These are phyloP conservation scores for Pygoscelis adeliae DNA, from an alignment of 2,113 vertebrate species.

Conservation along the genomic window DNA sequence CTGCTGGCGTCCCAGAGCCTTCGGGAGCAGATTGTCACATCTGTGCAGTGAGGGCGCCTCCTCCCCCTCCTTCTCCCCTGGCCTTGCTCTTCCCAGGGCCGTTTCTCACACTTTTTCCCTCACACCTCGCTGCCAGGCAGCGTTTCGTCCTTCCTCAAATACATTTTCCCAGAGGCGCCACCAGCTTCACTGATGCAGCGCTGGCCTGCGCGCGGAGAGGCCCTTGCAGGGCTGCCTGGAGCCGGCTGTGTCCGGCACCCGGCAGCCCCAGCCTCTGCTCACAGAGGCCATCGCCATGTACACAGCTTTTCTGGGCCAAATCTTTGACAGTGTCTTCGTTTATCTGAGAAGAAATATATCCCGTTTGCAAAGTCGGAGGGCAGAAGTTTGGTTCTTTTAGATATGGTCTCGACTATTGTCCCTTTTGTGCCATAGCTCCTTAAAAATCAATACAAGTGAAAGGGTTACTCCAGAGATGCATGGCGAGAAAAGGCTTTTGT, in stretches of 20 bases:
- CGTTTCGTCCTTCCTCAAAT: background rate
- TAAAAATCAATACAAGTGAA: background rate
- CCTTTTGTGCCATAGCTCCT: background rate
- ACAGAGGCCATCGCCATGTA: accelerated
- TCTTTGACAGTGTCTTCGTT: background rate
- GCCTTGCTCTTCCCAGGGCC: too few relatives aligned
- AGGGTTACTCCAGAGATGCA: background rate
- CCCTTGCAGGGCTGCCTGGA: accelerated
- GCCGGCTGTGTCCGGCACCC: accelerated
- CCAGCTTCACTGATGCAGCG: background rate
- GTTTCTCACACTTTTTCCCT: background rate
- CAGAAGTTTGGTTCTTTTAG: background rate
- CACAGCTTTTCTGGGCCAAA: background rate
- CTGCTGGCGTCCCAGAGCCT: too few relatives aligned
- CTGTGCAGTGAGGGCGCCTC: accelerated
- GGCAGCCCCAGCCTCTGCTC: background rate
- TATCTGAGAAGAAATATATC: background rate
- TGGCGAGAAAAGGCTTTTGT: background rate
- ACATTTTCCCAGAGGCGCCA: accelerated
- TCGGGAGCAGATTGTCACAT: accelerated
- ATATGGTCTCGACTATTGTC: accelerated
- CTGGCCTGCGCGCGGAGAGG: accelerated
- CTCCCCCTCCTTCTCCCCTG: accelerated
- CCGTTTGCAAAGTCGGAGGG: background rate
- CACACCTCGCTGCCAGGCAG: background rate